A percentile compares a stretch with the other conserved stretches of the same genome.
Conservation (phyloP, 2,888 invertebrate genomes). For the Acleris emargana region DNA sequence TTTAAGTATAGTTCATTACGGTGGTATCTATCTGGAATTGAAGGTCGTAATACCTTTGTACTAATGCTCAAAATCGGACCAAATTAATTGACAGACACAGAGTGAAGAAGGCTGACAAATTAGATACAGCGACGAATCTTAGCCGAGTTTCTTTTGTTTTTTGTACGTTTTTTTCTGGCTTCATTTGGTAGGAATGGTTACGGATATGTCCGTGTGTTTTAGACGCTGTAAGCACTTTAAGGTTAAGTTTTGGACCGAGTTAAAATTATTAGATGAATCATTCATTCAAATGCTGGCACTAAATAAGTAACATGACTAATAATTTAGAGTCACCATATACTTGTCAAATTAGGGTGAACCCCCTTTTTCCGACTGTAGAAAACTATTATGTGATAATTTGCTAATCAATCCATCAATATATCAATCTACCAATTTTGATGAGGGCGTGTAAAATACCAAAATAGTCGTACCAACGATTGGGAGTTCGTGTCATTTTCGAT, state of each 20-base stretch:
- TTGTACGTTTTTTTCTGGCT: slow-evolving; percentile 16
- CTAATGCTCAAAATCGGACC: slow-evolving; percentile 66
- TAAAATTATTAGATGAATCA: neutral
- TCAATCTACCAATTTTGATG: too few species aligned
- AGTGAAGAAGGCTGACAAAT: slow-evolving; percentile 73
- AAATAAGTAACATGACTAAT: too few species aligned
- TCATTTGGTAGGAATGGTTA: slow-evolving; percentile 3
- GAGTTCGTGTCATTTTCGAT: too few species aligned
- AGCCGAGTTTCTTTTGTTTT: slow-evolving; percentile 52
- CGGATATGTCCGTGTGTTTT: neutral
- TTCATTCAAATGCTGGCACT: too few species aligned
- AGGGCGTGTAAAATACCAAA: too few species aligned
- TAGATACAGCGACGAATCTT: slow-evolving; percentile 69
- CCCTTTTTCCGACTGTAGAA: too few species aligned
- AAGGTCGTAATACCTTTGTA: slow-evolving; percentile 19
- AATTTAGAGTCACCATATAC: too few species aligned
- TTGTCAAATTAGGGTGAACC: too few species aligned
- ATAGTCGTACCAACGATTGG: too few species aligned
- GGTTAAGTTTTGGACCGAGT: neutral
- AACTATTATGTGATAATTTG: too few species aligned
- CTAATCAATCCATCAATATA: too few species aligned
- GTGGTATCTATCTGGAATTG: neutral
- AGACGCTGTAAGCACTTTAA: neutral
- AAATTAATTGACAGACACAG: slow-evolving; percentile 71
- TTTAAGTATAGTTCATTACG: neutral